Evolutionary conservation across 2,113 vertebrate genomes (phyloP).

Genomic region (Circaetus cinerascens): DNA sequence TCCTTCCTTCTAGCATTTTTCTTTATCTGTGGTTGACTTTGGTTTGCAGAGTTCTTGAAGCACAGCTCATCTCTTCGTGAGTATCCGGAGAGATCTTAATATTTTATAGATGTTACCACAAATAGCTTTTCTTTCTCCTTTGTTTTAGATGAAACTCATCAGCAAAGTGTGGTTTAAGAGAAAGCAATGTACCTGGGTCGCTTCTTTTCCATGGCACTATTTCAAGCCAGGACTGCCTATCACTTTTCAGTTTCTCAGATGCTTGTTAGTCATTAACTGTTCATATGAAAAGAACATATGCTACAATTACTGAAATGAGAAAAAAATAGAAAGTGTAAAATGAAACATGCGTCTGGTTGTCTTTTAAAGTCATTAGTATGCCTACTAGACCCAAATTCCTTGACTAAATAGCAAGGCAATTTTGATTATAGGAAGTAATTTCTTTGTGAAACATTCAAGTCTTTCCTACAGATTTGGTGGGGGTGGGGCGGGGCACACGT

Average conservation of each 20-base stretch:
- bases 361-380: constrained; percentile 46
- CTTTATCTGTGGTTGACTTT: not conserved
- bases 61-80: not conserved
- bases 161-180: not conserved
- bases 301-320: not conserved
- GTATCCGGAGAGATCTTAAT: not conserved
- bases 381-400: constrained; percentile 31
- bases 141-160: not conserved
- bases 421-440: constrained; percentile 53
- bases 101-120: not conserved
- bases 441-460: constrained; percentile 31
- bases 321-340: not conserved
- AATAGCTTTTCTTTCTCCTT: not conserved
- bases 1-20: not conserved
- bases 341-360: not conserved
- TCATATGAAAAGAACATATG: not conserved
- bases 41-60: not conserved
- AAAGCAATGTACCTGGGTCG: not conserved
- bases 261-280: not conserved
- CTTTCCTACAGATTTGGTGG: not conserved
- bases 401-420: constrained; percentile 44
- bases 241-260: not conserved
- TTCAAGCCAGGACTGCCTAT: not conserved
- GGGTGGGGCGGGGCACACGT: fast-evolving
- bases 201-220: not conserved